These are phyloP conservation scores for Crematogaster levior DNA, from an alignment of 2,888 invertebrate genomes.

Conservation along the genomic window DNA sequence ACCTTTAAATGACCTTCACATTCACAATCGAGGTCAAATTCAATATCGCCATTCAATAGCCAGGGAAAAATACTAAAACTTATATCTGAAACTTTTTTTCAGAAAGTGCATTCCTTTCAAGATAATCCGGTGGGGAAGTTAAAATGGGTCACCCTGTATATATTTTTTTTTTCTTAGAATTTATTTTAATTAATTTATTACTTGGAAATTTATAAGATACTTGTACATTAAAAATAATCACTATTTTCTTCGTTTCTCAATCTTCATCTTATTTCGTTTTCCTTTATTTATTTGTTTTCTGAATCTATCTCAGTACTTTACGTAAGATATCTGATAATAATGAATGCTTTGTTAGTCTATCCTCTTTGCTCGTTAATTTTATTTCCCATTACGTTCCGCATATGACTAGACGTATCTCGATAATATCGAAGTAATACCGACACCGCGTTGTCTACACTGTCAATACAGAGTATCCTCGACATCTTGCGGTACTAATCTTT, in stretches of 20 bases:
- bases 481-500: constrained; percentile 16
- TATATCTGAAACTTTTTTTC: no score
- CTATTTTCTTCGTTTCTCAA: neutral
- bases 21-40: no score
- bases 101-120: no score
- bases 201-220: neutral
- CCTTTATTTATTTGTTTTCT: neutral
- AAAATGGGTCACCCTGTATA: no score
- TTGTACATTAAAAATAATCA: neutral
- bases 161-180: neutral
- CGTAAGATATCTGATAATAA: constrained; percentile 6
- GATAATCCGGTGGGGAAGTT: no score
- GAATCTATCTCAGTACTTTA: neutral
- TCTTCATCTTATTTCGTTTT: neutral
- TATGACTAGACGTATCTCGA: constrained; percentile 22
- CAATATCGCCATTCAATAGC: no score
- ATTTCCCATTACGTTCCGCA: neutral
- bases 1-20: no score
- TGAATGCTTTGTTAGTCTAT: neutral
- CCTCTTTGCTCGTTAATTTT: neutral
- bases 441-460: constrained; percentile 13
- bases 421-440: neutral
- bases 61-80: no score
- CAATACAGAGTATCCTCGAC: neutral
- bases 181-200: neutral